A percentile compares a stretch with the other conserved stretches of the same genome.
phyloP scores from a whole-genome alignment of 2,113 vertebrate genomes.

The Cichladusa arquata region DNA sequence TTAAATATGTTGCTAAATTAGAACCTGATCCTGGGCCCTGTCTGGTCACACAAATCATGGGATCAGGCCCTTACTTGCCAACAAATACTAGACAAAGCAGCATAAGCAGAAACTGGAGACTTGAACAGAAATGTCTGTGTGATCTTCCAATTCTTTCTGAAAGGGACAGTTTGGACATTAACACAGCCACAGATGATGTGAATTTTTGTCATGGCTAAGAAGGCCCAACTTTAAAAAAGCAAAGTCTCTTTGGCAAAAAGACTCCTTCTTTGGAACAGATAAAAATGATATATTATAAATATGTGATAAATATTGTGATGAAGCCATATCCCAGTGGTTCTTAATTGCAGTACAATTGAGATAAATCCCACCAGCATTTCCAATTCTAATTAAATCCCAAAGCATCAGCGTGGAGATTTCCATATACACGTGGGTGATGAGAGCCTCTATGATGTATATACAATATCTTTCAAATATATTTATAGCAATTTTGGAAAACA shows the following conservation, averaged over 20 bases:
- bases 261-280: conserved; percentile 62
- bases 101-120: not conserved
- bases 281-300: conserved; percentile 55
- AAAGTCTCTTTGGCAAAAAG: conserved; percentile 70
- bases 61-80: not conserved
- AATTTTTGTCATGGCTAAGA: conserved; percentile 55
- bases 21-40: not conserved
- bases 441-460: not conserved
- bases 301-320: conserved; percentile 31
- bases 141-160: conserved; percentile 44
- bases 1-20: conserved; percentile 12
- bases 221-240: conserved; percentile 49
- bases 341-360: conserved; percentile 15
- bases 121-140: not conserved
- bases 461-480: not conserved
- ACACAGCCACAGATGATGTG: conserved; percentile 16
- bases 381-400: not conserved
- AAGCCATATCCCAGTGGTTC: conserved; percentile 46
- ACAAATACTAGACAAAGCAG: not conserved
- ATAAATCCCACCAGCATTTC: conserved; percentile 13
- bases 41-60: not conserved
- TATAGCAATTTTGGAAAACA: not conserved
- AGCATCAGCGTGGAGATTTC: not conserved
- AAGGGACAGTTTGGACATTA: conserved; percentile 56
- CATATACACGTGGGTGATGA: not conserved